These are phyloP conservation scores for Poeciliopsis retropinna DNA, from an alignment of 2,113 vertebrate genomes.

Conservation along the genomic window DNA sequence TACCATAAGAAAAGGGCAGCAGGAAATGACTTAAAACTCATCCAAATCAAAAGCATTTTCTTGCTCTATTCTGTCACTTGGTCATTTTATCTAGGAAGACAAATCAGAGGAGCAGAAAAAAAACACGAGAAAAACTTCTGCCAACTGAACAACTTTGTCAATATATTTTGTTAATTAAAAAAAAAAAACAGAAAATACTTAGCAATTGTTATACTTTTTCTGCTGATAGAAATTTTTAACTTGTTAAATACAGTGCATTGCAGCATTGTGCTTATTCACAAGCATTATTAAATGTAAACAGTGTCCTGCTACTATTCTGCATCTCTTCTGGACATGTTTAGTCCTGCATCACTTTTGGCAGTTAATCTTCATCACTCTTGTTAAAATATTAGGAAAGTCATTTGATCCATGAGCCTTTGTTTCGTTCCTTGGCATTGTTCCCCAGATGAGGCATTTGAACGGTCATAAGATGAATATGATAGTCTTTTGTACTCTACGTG, in stretches of 20 bases:
- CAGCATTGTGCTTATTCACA: too few relatives aligned
- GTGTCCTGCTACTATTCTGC: background rate
- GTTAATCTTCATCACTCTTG: background rate
- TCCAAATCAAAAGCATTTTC: too few relatives aligned
- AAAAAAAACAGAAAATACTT: too few relatives aligned
- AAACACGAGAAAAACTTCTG: too few relatives aligned
- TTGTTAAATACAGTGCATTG: too few relatives aligned
- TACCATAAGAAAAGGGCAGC: background rate
- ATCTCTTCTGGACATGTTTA: background rate
- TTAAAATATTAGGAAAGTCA: background rate
- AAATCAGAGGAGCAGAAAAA: too few relatives aligned
- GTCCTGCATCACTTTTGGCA: background rate
- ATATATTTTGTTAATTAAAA: too few relatives aligned
- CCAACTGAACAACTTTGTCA: too few relatives aligned
- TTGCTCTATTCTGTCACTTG: too few relatives aligned
- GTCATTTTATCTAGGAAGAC: too few relatives aligned
- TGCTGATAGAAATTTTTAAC: too few relatives aligned
- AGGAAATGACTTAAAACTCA: background rate
- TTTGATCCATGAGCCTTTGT: background rate
- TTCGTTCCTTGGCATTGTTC: background rate
- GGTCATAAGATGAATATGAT: background rate
- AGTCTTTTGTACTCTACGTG: background rate
- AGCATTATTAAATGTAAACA: background rate
- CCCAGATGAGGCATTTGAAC: background rate
- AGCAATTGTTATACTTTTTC: too few relatives aligned